Conservation (phyloP, 2,888 invertebrate genomes). For the Drosophila flavopinicola region DNA sequence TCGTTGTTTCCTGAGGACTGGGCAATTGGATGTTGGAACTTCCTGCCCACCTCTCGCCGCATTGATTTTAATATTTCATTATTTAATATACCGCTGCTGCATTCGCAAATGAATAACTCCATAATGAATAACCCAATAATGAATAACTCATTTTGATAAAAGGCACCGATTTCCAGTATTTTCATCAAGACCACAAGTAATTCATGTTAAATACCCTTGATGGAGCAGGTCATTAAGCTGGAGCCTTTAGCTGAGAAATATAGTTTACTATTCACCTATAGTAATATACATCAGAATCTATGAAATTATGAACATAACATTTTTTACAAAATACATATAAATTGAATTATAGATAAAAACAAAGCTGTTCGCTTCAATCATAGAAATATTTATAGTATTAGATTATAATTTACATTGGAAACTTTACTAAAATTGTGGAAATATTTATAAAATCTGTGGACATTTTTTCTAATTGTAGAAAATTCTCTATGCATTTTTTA, state of each 20-base stretch:
- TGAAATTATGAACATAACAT: too few species aligned
- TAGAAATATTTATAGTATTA: too few species aligned
- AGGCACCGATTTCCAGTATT: conserved; percentile 11
- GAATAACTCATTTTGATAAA: conserved; percentile 57
- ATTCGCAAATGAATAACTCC: conserved; percentile 22
- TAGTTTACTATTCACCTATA: too few species aligned
- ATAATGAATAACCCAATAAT: conserved; percentile 65
- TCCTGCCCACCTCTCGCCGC: not conserved
- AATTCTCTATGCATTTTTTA: too few species aligned
- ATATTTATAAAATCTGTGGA: too few species aligned
- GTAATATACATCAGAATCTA: too few species aligned
- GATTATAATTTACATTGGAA: too few species aligned
- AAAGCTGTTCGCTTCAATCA: too few species aligned
- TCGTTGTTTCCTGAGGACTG: conserved; percentile 21
- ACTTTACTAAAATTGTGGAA: too few species aligned
- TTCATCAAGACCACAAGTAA: not conserved
- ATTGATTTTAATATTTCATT: conserved; percentile 76
- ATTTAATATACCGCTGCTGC: conserved; percentile 58
- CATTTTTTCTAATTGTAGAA: too few species aligned
- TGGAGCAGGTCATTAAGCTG: not conserved
- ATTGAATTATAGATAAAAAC: too few species aligned
- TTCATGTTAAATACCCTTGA: conserved; percentile 1
- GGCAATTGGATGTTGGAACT: not conserved
- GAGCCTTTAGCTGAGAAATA: not conserved
- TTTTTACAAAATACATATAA: too few species aligned